phyloP scores from a whole-genome alignment of 2,888 invertebrate species.

The Drymonia ruficornis region DNA sequence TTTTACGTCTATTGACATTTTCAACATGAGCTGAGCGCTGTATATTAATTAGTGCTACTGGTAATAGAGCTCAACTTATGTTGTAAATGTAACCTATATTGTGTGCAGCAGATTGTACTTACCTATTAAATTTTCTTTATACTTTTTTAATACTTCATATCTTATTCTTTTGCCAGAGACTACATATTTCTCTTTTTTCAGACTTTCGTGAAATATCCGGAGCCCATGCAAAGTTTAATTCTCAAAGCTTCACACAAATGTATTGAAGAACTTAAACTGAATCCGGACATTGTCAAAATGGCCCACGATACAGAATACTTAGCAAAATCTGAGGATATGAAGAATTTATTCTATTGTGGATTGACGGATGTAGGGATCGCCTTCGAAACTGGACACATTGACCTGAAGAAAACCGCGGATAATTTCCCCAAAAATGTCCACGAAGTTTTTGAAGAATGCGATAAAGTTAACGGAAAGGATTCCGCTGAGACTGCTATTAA shows the following conservation, averaged over 20 bases:
- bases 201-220: background rate
- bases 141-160: no score
- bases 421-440: background rate
- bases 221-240: background rate
- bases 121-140: no score
- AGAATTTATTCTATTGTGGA: background rate
- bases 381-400: background rate
- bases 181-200: background rate
- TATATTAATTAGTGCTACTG: no score
- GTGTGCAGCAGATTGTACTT: no score
- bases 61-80: no score
- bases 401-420: background rate
- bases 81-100: no score
- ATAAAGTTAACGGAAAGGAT: background rate
- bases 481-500: background rate
- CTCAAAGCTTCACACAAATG: slow-evolving; percentile 10
- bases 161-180: no score
- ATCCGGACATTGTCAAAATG: slow-evolving; percentile 23
- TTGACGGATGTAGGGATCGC: background rate
- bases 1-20: no score
- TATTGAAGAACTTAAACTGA: slow-evolving; percentile 26
- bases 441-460: background rate
- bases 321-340: background rate
- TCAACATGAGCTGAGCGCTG: no score
- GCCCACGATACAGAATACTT: background rate